A percentile compares a stretch with the other conserved stretches of the same genome.
These are phyloP conservation scores for Drosophila mimica DNA, from an alignment of 2,888 invertebrate species.

Conservation along the genomic window DNA sequence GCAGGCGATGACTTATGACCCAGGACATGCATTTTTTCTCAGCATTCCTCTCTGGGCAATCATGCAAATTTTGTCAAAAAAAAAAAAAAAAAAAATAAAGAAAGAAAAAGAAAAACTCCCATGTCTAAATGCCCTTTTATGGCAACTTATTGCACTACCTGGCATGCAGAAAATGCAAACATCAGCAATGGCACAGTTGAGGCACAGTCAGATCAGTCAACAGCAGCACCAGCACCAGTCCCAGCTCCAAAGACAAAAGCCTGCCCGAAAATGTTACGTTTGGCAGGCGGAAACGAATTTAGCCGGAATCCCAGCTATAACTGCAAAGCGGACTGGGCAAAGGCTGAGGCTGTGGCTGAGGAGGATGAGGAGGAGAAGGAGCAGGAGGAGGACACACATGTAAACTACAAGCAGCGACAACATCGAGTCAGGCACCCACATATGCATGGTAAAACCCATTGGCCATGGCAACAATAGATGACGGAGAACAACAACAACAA, in stretches of 20 bases:
- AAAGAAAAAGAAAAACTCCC: slow-evolving; percentile 16
- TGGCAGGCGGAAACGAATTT: slow-evolving; percentile 55
- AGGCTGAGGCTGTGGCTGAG: slow-evolving; percentile 21
- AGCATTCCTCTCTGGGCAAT: slow-evolving; percentile 44
- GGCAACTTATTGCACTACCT: slow-evolving; percentile 72
- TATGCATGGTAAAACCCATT: slow-evolving; percentile 43
- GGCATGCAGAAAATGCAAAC: slow-evolving; percentile 37
- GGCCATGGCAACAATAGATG: slow-evolving; percentile 49
- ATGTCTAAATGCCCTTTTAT: slow-evolving; percentile 68
- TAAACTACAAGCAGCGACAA: slow-evolving; percentile 55
- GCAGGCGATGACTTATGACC: slow-evolving; percentile 54
- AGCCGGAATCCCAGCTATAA: slow-evolving; percentile 54
- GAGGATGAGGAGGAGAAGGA: slow-evolving; percentile 13
- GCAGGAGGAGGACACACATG: slow-evolving; percentile 51
- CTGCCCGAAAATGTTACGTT: slow-evolving; percentile 48
- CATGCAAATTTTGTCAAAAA: slow-evolving; percentile 55
- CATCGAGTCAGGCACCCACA: slow-evolving; percentile 48
- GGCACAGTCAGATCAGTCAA: slow-evolving; percentile 1
- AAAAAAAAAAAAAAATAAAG: slow-evolving; percentile 4
- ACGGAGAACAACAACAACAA: slow-evolving; percentile 15
- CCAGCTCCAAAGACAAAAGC: slow-evolving; percentile 8
- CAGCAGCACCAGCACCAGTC: background rate
- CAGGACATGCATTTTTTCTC: slow-evolving; percentile 46
- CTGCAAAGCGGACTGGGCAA: slow-evolving; percentile 19
- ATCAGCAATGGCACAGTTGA: slow-evolving; percentile 10